These are phyloP conservation scores for Tarsius wallacei DNA, from an alignment of 2,797 vertebrate species.

Conservation along the genomic window DNA sequence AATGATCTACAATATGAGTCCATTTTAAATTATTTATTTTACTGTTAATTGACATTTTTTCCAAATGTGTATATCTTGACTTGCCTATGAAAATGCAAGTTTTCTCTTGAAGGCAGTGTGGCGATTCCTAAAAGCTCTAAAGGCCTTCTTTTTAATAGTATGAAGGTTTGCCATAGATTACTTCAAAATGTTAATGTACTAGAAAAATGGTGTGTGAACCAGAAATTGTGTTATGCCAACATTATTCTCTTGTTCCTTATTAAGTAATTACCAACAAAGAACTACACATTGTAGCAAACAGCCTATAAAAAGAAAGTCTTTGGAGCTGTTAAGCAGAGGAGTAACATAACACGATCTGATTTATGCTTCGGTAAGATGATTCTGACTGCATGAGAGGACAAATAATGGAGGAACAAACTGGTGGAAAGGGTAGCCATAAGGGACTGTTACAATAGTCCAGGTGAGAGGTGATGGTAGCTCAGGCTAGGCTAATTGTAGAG, in stretches of 20 bases:
- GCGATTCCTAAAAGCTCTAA: too few species aligned
- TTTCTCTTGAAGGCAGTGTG: too few species aligned
- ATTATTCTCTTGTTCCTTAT: not conserved
- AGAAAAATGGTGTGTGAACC: not conserved
- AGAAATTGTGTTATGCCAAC: not conserved
- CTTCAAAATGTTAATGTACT: not conserved
- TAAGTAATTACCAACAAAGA: slow-evolving; percentile 14
- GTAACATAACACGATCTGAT: not conserved
- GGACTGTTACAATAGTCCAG: not conserved
- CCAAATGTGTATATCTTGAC: not conserved
- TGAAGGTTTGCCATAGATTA: not conserved
- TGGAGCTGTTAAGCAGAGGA: not conserved
- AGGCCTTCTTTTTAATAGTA: not conserved
- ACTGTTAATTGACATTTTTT: not conserved
- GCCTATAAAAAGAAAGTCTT: slow-evolving; percentile 36
- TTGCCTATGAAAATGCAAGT: not conserved
- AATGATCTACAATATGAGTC: not conserved
- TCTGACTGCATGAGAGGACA: not conserved
- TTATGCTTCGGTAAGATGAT: slow-evolving; percentile 39
- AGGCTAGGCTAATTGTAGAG: not conserved
- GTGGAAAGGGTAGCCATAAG: not conserved
- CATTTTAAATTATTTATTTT: not conserved
- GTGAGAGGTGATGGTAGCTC: not conserved
- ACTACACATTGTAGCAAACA: not conserved
- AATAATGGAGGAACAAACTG: not conserved